phyloP scores from a whole-genome alignment of 2,797 vertebrate genomes.

The Pogonophryne albipinna region DNA sequence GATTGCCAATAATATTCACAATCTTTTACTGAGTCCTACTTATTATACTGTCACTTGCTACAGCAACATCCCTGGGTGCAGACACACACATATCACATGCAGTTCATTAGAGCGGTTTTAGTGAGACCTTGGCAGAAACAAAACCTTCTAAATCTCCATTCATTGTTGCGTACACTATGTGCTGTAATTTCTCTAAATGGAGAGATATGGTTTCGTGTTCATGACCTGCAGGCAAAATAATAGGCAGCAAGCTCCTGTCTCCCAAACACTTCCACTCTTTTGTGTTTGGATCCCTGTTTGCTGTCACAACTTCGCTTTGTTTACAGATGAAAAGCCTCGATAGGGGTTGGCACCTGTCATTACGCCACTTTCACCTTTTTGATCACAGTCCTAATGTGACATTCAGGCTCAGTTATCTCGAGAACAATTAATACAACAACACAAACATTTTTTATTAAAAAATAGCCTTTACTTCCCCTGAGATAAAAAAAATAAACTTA shows the following conservation, averaged over 20 bases:
- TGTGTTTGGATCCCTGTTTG: slow-evolving; percentile 61
- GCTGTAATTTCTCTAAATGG: slow-evolving; percentile 36
- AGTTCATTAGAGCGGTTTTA: background rate
- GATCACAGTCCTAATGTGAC: slow-evolving; percentile 34
- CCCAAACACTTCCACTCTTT: slow-evolving; percentile 14
- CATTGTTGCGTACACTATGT: slow-evolving; percentile 8
- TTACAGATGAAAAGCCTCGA: slow-evolving; percentile 57
- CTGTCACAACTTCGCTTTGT: slow-evolving; percentile 73
- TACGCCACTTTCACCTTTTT: slow-evolving; percentile 55
- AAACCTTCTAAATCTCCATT: slow-evolving; percentile 27
- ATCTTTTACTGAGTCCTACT: background rate
- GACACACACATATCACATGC: background rate
- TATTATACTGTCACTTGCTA: background rate
- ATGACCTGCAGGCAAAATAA: slow-evolving; percentile 40
- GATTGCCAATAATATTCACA: background rate
- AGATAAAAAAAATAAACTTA: slow-evolving; percentile 44
- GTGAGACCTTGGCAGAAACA: background rate
- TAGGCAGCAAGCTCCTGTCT: slow-evolving; percentile 27
- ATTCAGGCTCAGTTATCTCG: background rate
- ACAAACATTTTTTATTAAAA: slow-evolving; percentile 52
- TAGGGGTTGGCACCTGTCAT: slow-evolving; percentile 54
- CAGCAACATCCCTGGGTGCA: background rate
- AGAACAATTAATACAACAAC: slow-evolving; percentile 3
- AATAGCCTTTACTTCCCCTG: slow-evolving; percentile 64
- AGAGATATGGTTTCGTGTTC: slow-evolving; percentile 69